Evolutionary conservation across 1,140 invertebrate genomes (phyloP).

Genomic region (Calliphora vicina): DNA sequence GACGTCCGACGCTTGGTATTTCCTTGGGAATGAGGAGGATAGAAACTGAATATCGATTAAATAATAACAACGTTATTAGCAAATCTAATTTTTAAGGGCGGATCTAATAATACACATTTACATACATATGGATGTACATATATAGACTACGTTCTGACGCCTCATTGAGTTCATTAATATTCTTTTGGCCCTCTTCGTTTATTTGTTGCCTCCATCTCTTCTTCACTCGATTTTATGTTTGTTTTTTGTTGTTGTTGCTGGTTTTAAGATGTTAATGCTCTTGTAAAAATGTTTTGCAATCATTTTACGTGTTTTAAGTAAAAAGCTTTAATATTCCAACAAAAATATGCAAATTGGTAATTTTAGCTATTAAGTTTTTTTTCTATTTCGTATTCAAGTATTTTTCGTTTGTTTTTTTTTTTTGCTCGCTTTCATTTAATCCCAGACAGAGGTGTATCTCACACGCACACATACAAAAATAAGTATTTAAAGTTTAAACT

Average conservation of each 20-base stretch:
- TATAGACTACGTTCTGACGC: not conserved
- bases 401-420: not conserved
- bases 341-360: conserved; percentile 28
- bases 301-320: conserved; percentile 29
- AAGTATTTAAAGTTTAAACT: no score
- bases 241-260: not conserved
- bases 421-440: not conserved
- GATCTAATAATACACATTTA: no score
- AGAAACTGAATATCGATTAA: no score
- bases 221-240: not conserved
- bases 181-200: not conserved
- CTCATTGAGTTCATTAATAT: not conserved
- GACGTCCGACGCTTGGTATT: no score
- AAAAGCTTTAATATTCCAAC: conserved; percentile 14
- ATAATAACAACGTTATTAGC: no score
- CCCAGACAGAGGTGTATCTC: conserved; percentile 8
- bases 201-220: not conserved
- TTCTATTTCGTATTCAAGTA: no score
- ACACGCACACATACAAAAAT: not conserved
- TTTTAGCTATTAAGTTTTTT: conserved; percentile 12
- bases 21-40: no score
- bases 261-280: not conserved
- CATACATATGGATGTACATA: not conserved
- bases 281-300: conserved; percentile 21
- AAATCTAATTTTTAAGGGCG: no score